Conservation (phyloP, 1,140 invertebrate species). For the Prorops nasuta region DNA sequence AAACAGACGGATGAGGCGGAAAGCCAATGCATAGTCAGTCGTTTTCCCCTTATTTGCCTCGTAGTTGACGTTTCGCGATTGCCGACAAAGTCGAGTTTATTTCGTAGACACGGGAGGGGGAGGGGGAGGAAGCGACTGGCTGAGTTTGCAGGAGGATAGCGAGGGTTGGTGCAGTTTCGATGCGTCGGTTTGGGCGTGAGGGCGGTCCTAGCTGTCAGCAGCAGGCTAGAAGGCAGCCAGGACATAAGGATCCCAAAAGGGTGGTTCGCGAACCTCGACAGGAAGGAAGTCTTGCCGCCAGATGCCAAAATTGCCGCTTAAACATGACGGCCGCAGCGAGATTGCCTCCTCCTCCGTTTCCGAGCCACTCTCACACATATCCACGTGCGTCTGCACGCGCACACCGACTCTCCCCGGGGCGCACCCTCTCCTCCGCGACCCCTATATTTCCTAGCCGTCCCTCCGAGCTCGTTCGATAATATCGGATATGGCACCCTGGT, state of each 20-base stretch:
- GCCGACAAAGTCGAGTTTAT: too few relatives aligned
- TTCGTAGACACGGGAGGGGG: too few relatives aligned
- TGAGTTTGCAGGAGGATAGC: too few relatives aligned
- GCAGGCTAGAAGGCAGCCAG: slow-evolving; percentile 23
- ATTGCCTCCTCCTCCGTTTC: too few relatives aligned
- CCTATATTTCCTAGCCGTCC: slow-evolving; percentile 14
- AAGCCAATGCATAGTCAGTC: too few relatives aligned
- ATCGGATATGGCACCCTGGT: slow-evolving; percentile 28
- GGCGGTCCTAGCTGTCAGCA: slow-evolving; percentile 31
- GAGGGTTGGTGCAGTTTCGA: slow-evolving; percentile 14
- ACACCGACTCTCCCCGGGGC: not conserved
- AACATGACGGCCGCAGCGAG: slow-evolving; percentile 33
- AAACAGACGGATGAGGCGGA: too few relatives aligned
- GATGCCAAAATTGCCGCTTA: slow-evolving; percentile 31
- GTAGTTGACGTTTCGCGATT: too few relatives aligned
- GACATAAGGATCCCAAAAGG: slow-evolving; percentile 27
- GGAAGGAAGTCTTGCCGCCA: too few relatives aligned
- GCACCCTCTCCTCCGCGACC: slow-evolving; percentile 20
- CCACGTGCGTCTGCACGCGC: not conserved
- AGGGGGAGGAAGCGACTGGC: too few relatives aligned
- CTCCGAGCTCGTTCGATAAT: slow-evolving; percentile 30
- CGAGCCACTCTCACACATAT: slow-evolving; percentile 31
- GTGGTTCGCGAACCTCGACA: too few relatives aligned
- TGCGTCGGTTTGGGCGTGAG: slow-evolving; percentile 19
- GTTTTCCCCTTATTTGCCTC: too few relatives aligned